Conservation (phyloP, 2,797 vertebrate species). For the Merluccius polli region DNA sequence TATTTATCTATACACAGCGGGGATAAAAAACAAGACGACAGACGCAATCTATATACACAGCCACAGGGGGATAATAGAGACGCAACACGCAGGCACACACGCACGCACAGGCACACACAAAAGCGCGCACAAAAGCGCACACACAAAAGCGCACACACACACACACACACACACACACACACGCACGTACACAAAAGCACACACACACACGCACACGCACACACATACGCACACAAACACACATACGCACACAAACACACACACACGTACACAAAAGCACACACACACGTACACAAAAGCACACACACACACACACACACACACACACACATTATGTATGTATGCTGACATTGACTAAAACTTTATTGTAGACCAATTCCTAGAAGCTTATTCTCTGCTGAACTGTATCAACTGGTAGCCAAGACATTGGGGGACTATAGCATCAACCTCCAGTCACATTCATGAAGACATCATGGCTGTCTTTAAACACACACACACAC, state of each 20-base stretch:
- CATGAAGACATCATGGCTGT: too few relatives aligned
- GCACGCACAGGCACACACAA: slow-evolving; percentile 21
- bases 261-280: background rate
- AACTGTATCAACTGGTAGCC: too few relatives aligned
- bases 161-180: background rate
- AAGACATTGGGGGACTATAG: too few relatives aligned
- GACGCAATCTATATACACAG: slow-evolving; percentile 62
- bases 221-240: background rate
- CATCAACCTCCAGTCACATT: too few relatives aligned
- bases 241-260: background rate
- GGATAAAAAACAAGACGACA: slow-evolving; percentile 64
- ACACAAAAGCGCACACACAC: background rate
- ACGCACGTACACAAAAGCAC: background rate
- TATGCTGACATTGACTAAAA: too few relatives aligned
- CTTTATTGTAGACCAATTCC: too few relatives aligned
- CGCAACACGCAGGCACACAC: slow-evolving; percentile 24
- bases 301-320: background rate
- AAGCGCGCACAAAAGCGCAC: background rate
- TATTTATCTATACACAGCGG: slow-evolving; percentile 70
- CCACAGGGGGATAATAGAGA: slow-evolving; percentile 51
- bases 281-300: background rate
- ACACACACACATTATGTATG: background rate
- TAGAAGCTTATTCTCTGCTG: too few relatives aligned
- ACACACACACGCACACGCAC: background rate
- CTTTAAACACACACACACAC: too few relatives aligned